phyloP scores from a whole-genome alignment of 1,140 invertebrate species.

The Mycetomoellerius zeteki region DNA sequence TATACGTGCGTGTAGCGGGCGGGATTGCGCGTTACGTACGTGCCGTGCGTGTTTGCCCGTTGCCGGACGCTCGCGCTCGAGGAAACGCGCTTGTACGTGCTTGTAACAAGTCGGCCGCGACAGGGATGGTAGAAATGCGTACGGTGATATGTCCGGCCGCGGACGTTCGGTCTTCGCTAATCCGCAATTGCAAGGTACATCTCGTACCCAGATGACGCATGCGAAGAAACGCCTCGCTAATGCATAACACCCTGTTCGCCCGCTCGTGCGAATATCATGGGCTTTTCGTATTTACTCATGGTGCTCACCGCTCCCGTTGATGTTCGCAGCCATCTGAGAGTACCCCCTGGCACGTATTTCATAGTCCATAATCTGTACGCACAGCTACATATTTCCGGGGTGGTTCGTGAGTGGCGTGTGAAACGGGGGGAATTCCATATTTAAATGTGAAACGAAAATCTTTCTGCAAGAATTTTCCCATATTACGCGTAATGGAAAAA shows the following conservation, averaged over 20 bases:
- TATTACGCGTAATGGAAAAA: constrained; percentile 20
- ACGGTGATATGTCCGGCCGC: background rate
- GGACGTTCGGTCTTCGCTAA: constrained; percentile 31
- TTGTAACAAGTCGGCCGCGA: constrained; percentile 46
- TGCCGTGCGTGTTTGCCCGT: constrained; percentile 65
- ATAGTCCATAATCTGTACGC: constrained; percentile 43
- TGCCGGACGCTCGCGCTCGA: constrained; percentile 31
- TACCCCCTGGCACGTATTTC: constrained; percentile 27
- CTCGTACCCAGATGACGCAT: constrained; percentile 37
- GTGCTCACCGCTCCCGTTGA: constrained; percentile 14
- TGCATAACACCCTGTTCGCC: background rate
- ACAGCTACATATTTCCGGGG: background rate
- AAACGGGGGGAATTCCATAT: constrained; percentile 26
- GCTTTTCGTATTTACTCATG: constrained; percentile 37
- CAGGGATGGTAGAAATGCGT: constrained; percentile 37
- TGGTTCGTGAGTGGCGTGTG: constrained; percentile 44
- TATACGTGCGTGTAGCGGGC: constrained; percentile 67
- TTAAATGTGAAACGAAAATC: constrained; percentile 41
- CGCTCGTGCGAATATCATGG: background rate
- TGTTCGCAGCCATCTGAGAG: constrained; percentile 18
- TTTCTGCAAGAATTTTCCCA: background rate
- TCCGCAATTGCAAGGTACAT: constrained; percentile 30
- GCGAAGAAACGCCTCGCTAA: constrained; percentile 47
- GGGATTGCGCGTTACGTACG: constrained; percentile 63
- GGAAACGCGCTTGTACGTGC: constrained; percentile 51